Conservation (phyloP, 2,113 vertebrate species). For the Phylloscopus trochilus region DNA sequence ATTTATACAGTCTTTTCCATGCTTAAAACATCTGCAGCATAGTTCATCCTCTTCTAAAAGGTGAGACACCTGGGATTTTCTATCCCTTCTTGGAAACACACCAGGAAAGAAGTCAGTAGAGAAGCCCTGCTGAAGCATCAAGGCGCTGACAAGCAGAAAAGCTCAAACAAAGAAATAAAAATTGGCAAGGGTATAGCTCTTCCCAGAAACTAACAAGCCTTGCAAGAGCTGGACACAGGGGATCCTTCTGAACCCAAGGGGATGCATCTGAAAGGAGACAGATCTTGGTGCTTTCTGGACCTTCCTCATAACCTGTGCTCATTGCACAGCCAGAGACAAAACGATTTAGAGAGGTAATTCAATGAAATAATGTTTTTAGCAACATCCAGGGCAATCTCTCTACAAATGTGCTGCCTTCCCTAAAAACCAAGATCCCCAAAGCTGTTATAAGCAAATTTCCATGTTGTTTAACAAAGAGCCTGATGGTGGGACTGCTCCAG, state of each 20-base stretch:
- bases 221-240: neutral
- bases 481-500: too few species aligned
- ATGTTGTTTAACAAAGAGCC: neutral
- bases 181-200: neutral
- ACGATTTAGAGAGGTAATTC: neutral
- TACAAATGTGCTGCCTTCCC: neutral
- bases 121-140: neutral
- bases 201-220: neutral
- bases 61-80: neutral
- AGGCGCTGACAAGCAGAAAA: neutral
- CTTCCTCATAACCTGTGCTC: neutral
- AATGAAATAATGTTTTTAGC: neutral
- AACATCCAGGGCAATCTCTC: neutral
- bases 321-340: neutral
- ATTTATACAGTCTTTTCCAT: neutral
- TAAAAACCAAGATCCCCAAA: neutral
- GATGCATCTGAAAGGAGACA: neutral
- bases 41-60: neutral
- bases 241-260: neutral
- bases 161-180: neutral
- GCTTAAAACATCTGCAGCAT: neutral
- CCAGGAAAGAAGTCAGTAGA: neutral
- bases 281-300: neutral
- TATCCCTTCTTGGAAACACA: neutral
- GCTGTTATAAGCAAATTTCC: neutral